These are phyloP conservation scores for Anser brachyrhynchus DNA, from an alignment of 2,113 vertebrate species.

Conservation along the genomic window DNA sequence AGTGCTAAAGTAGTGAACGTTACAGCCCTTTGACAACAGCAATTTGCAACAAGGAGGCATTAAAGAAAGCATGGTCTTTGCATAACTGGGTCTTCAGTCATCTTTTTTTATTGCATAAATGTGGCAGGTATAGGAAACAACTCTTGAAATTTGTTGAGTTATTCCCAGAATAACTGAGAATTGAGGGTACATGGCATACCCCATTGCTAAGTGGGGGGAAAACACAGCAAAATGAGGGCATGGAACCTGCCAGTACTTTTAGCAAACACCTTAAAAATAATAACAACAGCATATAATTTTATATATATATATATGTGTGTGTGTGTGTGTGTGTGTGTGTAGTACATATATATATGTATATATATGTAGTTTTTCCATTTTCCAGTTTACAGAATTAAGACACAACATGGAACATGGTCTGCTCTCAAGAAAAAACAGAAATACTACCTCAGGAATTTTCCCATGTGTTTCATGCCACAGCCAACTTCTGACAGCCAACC, in stretches of 20 bases:
- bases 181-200: neutral
- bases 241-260: neutral
- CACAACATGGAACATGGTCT: rapidly evolving
- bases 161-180: neutral
- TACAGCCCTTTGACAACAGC: neutral
- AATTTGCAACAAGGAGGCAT: neutral
- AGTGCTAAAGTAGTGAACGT: neutral
- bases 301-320: too few species aligned
- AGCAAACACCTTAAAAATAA: neutral
- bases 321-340: too few species aligned
- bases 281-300: neutral
- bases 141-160: neutral
- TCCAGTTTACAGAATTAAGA: neutral
- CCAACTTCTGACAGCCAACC: neutral
- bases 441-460: neutral
- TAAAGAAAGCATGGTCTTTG: neutral
- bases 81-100: neutral
- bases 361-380: neutral
- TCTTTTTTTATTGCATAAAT: neutral
- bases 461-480: neutral
- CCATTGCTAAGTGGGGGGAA: neutral
- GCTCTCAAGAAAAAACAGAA: neutral
- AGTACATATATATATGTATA: too few species aligned
- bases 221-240: neutral
- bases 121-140: neutral